Evolutionary conservation across 64 coral and sea anemone genomes (phyloP).

Genomic region (Pocillopora damicornis): DNA sequence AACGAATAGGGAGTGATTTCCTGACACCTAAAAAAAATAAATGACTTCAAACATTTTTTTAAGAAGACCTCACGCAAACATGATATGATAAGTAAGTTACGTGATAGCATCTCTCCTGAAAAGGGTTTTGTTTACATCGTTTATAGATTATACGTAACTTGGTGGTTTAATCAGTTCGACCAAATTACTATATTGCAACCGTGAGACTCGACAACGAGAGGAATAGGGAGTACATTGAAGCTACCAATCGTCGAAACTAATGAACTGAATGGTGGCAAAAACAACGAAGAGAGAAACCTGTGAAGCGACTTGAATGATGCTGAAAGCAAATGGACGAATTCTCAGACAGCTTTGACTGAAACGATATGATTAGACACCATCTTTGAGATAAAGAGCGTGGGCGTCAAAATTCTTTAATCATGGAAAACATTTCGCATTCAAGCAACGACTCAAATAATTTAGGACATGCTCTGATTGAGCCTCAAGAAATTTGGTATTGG

Average conservation of each 20-base stretch:
- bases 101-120: not conserved
- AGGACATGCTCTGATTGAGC: not conserved
- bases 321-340: not conserved
- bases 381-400: not conserved
- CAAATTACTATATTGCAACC: too few relatives aligned
- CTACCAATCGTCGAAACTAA: not conserved
- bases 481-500: constrained; percentile 37
- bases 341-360: not conserved
- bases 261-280: not conserved
- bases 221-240: not conserved
- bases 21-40: not conserved
- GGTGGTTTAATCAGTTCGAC: too few relatives aligned
- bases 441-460: not conserved
- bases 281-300: not conserved
- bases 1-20: not conserved
- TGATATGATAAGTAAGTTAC: not conserved
- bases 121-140: too few relatives aligned
- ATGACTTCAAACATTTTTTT: not conserved
- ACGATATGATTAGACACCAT: too few relatives aligned
- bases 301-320: not conserved
- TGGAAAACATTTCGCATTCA: not conserved
- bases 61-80: not conserved
- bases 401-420: not conserved
- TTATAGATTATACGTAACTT: too few relatives aligned
- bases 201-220: not conserved